Evolutionary conservation across 2,797 vertebrate genomes (phyloP).

Genomic region (Nyctibius grandis): DNA sequence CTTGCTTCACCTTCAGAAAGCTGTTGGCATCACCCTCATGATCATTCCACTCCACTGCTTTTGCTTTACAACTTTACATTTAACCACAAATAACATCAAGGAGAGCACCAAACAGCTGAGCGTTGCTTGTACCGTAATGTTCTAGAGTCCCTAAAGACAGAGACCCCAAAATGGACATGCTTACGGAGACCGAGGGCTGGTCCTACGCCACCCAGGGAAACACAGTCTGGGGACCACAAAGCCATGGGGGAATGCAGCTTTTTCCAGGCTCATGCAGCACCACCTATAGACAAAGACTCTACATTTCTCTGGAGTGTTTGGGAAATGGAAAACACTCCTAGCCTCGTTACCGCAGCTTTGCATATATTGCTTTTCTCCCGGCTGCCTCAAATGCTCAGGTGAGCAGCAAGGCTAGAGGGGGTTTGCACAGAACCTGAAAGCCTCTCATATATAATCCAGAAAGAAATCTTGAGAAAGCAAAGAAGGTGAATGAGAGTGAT

Average conservation of each 20-base stretch:
- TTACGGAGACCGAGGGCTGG: accelerated
- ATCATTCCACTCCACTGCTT: neutral
- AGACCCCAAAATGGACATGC: accelerated
- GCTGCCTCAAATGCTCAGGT: accelerated
- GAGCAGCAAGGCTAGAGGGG: neutral
- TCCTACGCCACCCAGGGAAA: neutral
- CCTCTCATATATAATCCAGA: neutral
- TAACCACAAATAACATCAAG: neutral
- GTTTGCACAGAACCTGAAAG: neutral
- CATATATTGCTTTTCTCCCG: accelerated
- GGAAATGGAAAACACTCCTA: neutral
- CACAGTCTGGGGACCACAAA: accelerated
- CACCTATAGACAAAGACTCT: constrained; percentile 20
- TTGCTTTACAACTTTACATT: neutral
- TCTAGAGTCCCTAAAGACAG: neutral
- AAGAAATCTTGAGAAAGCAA: neutral
- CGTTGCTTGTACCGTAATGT: accelerated
- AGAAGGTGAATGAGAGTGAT: neutral
- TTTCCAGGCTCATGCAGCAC: constrained; percentile 26
- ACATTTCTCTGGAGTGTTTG: neutral
- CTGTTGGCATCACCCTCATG: accelerated
- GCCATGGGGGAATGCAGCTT: neutral
- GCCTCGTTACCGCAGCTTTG: accelerated
- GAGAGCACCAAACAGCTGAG: neutral
- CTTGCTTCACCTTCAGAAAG: neutral